phyloP scores from a whole-genome alignment of 2,888 invertebrate genomes.

The Xestia sexstrigata region DNA sequence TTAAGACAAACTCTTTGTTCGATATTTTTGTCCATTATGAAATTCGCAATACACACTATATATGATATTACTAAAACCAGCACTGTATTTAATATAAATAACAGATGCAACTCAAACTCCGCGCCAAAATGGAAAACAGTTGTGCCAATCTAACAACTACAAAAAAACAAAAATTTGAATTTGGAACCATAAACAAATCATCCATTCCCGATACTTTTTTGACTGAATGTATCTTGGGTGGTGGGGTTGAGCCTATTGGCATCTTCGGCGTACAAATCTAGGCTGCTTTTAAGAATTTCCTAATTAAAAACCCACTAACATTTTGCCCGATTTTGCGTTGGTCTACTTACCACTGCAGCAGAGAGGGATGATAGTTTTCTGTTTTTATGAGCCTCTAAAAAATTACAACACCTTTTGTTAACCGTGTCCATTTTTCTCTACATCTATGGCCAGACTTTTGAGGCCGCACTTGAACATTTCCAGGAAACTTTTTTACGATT shows the following conservation, averaged over 20 bases:
- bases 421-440: conserved; percentile 8
- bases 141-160: no score
- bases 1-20: no score
- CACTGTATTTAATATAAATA: no score
- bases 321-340: background rate
- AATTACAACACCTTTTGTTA: background rate
- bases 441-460: conserved; percentile 8
- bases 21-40: no score
- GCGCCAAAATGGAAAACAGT: no score
- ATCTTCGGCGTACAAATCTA: background rate
- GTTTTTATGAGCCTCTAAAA: background rate
- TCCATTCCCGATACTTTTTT: no score
- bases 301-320: background rate
- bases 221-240: no score
- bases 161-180: no score
- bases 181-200: no score
- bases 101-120: no score
- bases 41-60: no score
- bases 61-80: no score
- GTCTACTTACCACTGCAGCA: background rate
- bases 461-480: conserved; percentile 30
- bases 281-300: background rate
- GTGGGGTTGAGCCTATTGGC: background rate
- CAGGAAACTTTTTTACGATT: conserved; percentile 32
- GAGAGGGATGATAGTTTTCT: background rate